Evolutionary conservation across 2,113 vertebrate species (phyloP), one percentile per base, ranked within the genome.

Genomic region (Anser cygnoides): DNA sequence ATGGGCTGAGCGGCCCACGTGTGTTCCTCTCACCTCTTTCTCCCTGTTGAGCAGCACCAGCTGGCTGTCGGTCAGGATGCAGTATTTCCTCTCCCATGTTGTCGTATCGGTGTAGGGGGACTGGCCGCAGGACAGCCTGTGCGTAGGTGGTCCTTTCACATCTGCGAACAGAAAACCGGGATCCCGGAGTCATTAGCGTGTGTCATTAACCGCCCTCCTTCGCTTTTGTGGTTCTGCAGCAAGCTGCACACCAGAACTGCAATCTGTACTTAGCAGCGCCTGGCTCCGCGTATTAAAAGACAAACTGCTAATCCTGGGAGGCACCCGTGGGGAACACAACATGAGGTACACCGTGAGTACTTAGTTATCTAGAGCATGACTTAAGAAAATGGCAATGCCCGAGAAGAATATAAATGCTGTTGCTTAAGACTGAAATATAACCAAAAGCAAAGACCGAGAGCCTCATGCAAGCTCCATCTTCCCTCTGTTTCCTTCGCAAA

Each of bases 51-150:
- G 98, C 97, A 99, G 98, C 90, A 99, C 98, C 76, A 99, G 98
- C 97, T 99, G 99, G 97, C 98, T 99, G 97, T 99, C 99, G 0
- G 99, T 99, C 95, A 99, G 98, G 96, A 99, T 98, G 97, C 99
- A 99, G 96, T 98, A 99, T 78, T 98, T 99, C 95, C 98, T 98
- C 85, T 99, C 98, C 99, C 99, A 99, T 90, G 98, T 96, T 17
- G 98, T 98, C 7, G 98, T 98, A 73, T 99, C 98, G 0, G 98
- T 97, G 97, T 98, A 98, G 22, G 99, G 99, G 15, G 98, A 99
- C 97, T 99, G 99, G 66, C 99, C 99, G 3, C 99, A 99, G 79
- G 99, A 99, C 91, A 99, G 98, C 3, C 98, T 96, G 91, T 99
- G 99, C 7, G 99, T 98, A 13, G 99, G 98, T 3, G 99, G 99